Evolutionary conservation across 2,113 vertebrate genomes (phyloP).

Genomic region (Oreocharis arfaki): DNA sequence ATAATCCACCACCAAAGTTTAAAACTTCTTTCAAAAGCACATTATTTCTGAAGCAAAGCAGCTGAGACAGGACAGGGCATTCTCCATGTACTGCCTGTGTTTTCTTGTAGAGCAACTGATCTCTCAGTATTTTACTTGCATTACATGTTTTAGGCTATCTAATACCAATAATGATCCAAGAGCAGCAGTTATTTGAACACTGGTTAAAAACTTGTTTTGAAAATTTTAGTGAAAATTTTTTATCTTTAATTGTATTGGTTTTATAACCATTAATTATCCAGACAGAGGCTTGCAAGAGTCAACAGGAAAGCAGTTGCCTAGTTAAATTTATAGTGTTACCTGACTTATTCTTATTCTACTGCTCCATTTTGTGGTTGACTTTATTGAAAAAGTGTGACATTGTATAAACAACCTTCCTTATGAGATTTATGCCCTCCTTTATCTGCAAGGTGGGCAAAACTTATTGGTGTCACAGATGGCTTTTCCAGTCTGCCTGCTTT

Average conservation of each 20-base stretch:
- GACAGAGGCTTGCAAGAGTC: background rate
- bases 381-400: background rate
- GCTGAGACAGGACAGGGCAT: background rate
- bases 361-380: background rate
- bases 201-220: background rate
- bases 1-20: background rate
- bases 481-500: background rate
- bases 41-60: background rate
- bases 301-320: background rate
- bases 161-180: background rate
- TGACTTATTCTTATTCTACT: background rate
- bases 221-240: background rate
- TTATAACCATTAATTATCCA: background rate
- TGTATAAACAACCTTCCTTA: background rate
- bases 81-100: background rate
- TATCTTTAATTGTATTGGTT: background rate
- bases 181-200: background rate
- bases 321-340: background rate
- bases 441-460: background rate
- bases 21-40: background rate
- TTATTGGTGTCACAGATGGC: background rate
- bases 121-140: background rate
- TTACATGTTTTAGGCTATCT: background rate
- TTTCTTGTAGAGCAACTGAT: background rate
- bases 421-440: background rate